Base-by-base conservation (phyloP, 2,888 invertebrate genomes). In the Diplolepis rosae region DNA sequence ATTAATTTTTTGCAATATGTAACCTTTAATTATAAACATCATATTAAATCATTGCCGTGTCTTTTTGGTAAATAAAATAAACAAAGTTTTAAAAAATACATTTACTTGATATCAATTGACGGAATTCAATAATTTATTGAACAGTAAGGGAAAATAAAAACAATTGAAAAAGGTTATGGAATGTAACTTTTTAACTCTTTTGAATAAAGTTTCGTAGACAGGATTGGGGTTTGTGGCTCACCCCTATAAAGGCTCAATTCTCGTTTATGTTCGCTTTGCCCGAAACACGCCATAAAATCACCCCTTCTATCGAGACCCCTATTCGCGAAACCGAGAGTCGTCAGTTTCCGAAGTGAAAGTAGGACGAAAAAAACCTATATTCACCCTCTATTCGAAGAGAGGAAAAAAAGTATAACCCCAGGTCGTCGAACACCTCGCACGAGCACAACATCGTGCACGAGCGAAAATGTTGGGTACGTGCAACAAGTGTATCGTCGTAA, bases 401-500 rank as follows among this genome's bases (percentile, higher is more conserved):
- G 71, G 71, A 76, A 78, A 70, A 75, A 70, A 72, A 77, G 71
- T 72, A 73, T 75, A 69, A 72, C 74, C 48, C 75, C 73, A 76
- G 78, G 76, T 77, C 75, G 75, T 80, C 77, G 74, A 80, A 81
- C 81, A 79, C 78, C 76, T 78, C 77, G 77, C 75, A 76, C 80
- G 78, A 78, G 68, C 77, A 74, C 70, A 73, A 50, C 39, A 39
- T 39, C 39, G 39, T 77, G 76, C 73, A 77, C 77, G 77, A 71
- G 78, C 80, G 79, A 82, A 82, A 74, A 75, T 68, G 65, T 74
- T 71, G 79, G 76, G 79, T 73, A 80, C 84, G 87, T 83, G 88
- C 88, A 88, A 88, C 88, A 88, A 88, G 88, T 88, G 88, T 87
- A 87, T 86, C 82, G 83, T 82, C 84, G 78, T 83, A 79, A 82